phyloP scores from a whole-genome alignment of 1,140 invertebrate species.

The Listronotus bonariensis region DNA sequence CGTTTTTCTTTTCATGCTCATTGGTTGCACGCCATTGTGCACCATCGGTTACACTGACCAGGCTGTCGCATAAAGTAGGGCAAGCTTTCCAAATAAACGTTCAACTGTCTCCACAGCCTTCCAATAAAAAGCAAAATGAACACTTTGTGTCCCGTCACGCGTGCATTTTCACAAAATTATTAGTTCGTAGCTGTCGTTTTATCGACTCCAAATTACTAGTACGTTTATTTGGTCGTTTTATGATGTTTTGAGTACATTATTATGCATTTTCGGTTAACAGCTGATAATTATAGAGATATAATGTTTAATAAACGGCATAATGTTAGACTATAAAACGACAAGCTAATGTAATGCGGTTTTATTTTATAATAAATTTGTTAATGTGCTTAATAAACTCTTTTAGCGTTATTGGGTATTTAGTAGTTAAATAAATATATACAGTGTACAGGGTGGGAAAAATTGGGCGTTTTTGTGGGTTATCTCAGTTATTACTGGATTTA shows the following conservation, averaged over 20 bases:
- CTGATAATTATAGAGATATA: conserved; percentile 17
- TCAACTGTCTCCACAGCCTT: conserved; percentile 34
- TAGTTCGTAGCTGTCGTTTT: conserved; percentile 30
- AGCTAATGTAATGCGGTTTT: neutral
- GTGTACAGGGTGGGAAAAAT: too few relatives aligned
- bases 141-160: conserved; percentile 37
- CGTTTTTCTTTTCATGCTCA: too few relatives aligned
- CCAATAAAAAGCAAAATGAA: conserved; percentile 38
- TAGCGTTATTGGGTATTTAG: neutral
- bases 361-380: neutral
- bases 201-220: conserved; percentile 26
- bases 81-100: conserved; percentile 32
- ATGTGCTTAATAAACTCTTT: neutral
- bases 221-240: conserved; percentile 15
- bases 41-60: conserved; percentile 28
- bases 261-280: conserved; percentile 12
- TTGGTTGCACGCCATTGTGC: conserved; percentile 2
- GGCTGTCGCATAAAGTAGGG: conserved; percentile 30
- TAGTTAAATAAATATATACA: neutral
- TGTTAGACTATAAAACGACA: neutral
- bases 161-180: conserved; percentile 38
- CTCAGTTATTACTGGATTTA: too few relatives aligned
- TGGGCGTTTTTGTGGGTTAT: too few relatives aligned
- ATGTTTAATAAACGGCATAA: conserved; percentile 15
- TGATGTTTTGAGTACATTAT: conserved; percentile 21